Evolutionary conservation across 2,113 vertebrate genomes (phyloP), one percentile per base, ranked within the genome.

Genomic region (Jacana jacana): DNA sequence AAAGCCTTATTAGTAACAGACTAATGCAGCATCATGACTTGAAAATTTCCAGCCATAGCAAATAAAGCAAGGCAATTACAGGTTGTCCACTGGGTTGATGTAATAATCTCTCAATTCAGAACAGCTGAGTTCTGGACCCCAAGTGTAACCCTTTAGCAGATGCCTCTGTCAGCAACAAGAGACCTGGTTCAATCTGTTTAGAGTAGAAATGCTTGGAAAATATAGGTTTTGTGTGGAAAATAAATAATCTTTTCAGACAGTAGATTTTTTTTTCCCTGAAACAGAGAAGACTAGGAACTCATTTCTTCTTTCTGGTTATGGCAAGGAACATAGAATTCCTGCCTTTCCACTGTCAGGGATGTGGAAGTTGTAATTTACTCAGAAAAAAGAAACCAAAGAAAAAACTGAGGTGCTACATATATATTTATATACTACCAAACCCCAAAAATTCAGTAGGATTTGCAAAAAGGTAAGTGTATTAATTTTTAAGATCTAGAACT

Each of bases 61-160:
- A 92, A 58, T 58, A 77, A 81, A 85, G 9, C 33, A 71, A 91
- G 22, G 35, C 52, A 92, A 15, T 88, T 92, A 28, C 48, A 92
- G 23, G 5, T 68, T 92, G 61, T 81, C 30, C 69, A 71, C 33
- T 64, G 69, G 35, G 61, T 81, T 83, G 83, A 46, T 69, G 39
- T 66, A 93, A 87, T 92, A 75, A 95, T 91, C 71, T 66, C 80
- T 63, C n/a, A 35, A 73, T 93, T 78, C 64, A 86, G 60, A 91
- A 51, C 51, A 88, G n/a, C 51, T 86, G 92, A 94, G n/a, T 86
- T 91, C 52, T 91, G 89, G 48, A 87, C 57, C 33, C 48, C 48
- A 85, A 66, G 52, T 28, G 69, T 37, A 91, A 55, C 35, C 39
- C 25, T 85, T 52, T 57, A 89, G 52, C 81, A 92, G 55, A 95